A percentile compares a stretch with the other conserved stretches of the same genome.
Evolutionary conservation across 1,140 invertebrate species (phyloP).

Genomic region (Drosophila eugracilis): DNA sequence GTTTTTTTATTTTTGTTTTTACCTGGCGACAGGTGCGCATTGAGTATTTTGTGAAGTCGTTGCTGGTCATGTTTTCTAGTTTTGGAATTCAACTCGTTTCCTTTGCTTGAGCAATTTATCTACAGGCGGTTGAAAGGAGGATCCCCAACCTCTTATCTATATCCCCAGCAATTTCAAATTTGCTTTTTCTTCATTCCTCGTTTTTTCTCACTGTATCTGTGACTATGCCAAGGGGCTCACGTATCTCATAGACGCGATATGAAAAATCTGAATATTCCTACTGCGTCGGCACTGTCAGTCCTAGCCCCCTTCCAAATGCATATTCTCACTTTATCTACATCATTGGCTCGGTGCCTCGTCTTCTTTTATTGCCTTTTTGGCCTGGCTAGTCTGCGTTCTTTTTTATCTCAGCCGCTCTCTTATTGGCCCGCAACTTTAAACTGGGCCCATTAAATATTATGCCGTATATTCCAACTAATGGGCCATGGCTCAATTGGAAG

Average conservation of each 20-base stretch:
- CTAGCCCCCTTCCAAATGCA: background rate
- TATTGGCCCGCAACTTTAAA: slow-evolving; percentile 48
- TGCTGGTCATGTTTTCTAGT: slow-evolving; percentile 27
- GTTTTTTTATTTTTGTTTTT: slow-evolving; percentile 41
- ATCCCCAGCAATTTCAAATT: too few relatives aligned
- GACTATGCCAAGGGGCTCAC: slow-evolving; percentile 30
- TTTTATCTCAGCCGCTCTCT: slow-evolving; percentile 50
- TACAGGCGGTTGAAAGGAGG: slow-evolving; percentile 6
- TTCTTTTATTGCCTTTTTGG: slow-evolving; percentile 48
- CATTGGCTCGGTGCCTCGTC: slow-evolving; percentile 32
- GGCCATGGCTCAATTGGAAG: slow-evolving; percentile 42
- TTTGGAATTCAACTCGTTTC: slow-evolving; percentile 57
- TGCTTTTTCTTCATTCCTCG: background rate
- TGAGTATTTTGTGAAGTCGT: slow-evolving; percentile 17
- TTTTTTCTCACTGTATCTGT: slow-evolving; percentile 2
- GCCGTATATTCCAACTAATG: slow-evolving; percentile 37
- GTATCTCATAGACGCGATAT: slow-evolving; percentile 55
- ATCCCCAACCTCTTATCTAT: slow-evolving; percentile 22
- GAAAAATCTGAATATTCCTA: slow-evolving; percentile 40
- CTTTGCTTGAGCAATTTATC: slow-evolving; percentile 25
- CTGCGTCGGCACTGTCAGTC: slow-evolving; percentile 12
- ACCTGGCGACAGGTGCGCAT: slow-evolving; percentile 64
- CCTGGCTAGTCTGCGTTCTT: slow-evolving; percentile 21
- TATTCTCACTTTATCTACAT: slow-evolving; percentile 36
- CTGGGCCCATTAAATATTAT: slow-evolving; percentile 52